Evolutionary conservation across 2,113 vertebrate genomes (phyloP).

Genomic region (Lucifuga dentata): DNA sequence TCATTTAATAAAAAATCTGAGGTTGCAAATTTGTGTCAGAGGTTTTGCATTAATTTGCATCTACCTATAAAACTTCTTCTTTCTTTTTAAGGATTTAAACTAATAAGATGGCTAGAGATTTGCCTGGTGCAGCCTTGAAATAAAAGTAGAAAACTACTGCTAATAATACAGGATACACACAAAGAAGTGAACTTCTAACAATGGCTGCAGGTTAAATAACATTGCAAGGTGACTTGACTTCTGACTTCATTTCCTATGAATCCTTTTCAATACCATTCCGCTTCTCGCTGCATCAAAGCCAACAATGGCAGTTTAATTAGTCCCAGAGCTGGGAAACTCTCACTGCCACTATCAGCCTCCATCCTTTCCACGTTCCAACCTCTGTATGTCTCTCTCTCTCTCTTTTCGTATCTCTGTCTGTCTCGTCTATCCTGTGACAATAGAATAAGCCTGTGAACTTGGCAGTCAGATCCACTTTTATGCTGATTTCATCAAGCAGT

Average conservation of each 20-base stretch:
- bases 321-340: slow-evolving; percentile 52
- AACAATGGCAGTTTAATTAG: slow-evolving; percentile 70
- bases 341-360: slow-evolving; percentile 34
- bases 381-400: slow-evolving; percentile 18
- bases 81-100: not conserved
- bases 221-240: slow-evolving; percentile 12
- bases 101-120: not conserved
- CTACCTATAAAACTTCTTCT: not conserved
- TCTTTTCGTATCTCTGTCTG: slow-evolving; percentile 29
- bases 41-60: too few relatives aligned
- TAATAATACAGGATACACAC: slow-evolving; percentile 4
- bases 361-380: slow-evolving; percentile 35
- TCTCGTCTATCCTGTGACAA: slow-evolving; percentile 59
- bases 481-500: slow-evolving; percentile 62
- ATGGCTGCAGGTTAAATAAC: slow-evolving; percentile 6
- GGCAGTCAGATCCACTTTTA: slow-evolving; percentile 56
- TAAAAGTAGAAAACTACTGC: slow-evolving; percentile 5
- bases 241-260: slow-evolving; percentile 29
- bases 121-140: not conserved
- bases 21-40: too few relatives aligned
- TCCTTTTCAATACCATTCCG: slow-evolving; percentile 51
- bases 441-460: slow-evolving; percentile 58
- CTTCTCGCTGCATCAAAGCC: slow-evolving; percentile 43
- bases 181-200: slow-evolving; percentile 12
- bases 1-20: too few relatives aligned